These are phyloP conservation scores for Crotalus helleri DNA, from an alignment of 2,113 vertebrate species.

Conservation along the genomic window DNA sequence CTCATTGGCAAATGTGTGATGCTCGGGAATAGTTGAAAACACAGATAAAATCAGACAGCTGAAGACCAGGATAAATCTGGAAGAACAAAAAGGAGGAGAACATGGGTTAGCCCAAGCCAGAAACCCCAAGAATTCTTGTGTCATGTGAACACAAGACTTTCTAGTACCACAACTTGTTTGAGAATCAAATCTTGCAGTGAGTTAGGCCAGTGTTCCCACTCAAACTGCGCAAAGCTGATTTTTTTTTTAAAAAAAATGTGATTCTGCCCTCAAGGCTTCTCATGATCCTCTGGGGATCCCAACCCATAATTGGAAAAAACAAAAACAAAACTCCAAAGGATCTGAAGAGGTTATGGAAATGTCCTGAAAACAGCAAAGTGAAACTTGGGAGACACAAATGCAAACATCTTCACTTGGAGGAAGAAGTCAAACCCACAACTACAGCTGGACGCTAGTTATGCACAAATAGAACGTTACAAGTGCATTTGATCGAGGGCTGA, in stretches of 20 bases:
- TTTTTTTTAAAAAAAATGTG: background rate
- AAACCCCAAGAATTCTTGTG: background rate
- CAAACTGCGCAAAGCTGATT: background rate
- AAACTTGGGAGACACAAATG: background rate
- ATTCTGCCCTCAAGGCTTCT: background rate
- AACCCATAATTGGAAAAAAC: background rate
- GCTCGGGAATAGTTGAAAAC: background rate
- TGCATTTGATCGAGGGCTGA: background rate
- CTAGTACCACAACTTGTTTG: background rate
- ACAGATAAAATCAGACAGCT: background rate
- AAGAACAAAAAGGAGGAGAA: background rate
- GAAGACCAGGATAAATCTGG: background rate
- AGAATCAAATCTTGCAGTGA: background rate
- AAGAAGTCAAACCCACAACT: background rate
- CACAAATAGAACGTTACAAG: background rate
- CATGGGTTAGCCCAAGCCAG: background rate
- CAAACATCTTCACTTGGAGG: background rate
- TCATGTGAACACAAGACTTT: background rate
- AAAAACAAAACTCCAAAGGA: background rate
- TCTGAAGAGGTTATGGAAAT: background rate
- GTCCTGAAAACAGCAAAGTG: background rate
- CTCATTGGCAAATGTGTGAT: background rate
- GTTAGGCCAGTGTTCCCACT: background rate
- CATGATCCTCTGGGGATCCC: background rate
- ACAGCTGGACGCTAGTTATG: background rate